phyloP scores from a whole-genome alignment of 2,797 vertebrate genomes.

The Dipus sagitta region DNA sequence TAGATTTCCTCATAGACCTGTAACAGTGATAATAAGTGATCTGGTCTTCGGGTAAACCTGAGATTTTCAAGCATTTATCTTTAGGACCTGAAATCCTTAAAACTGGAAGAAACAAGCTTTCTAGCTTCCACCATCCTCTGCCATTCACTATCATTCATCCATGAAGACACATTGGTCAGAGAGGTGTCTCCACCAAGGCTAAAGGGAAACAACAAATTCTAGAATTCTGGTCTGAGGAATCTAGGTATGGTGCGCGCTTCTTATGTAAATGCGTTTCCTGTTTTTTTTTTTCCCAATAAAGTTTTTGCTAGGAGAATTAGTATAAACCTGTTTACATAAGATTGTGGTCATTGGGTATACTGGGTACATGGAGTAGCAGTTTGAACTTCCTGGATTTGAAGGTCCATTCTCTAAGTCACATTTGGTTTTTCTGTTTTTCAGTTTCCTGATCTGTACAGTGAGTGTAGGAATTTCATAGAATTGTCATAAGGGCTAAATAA shows the following conservation, averaged over 20 bases:
- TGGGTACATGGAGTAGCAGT: not conserved
- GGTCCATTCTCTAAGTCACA: not conserved
- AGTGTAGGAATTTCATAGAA: not conserved
- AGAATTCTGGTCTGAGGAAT: not conserved
- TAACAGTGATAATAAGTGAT: not conserved
- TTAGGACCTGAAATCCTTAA: constrained; percentile 20
- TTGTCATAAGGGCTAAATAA: not conserved
- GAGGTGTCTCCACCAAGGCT: not conserved
- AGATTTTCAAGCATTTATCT: constrained; percentile 13
- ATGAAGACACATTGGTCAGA: not conserved
- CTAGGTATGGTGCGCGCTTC: not conserved
- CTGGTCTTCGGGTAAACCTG: constrained; percentile 1
- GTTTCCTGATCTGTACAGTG: not conserved
- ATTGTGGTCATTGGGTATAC: no score
- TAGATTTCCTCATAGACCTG: constrained; percentile 13
- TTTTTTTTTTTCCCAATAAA: not conserved
- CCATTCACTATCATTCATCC: not conserved
- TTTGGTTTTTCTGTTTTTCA: not conserved
- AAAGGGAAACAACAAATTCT: rapidly evolving
- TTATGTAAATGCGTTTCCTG: not conserved
- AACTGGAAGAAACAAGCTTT: constrained; percentile 6
- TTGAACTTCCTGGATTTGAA: not conserved
- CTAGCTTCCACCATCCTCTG: not conserved
- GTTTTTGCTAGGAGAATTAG: not conserved
- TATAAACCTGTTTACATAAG: not conserved